phyloP scores from a whole-genome alignment of 2,113 vertebrate species.

The Petrocephalus zakoni region DNA sequence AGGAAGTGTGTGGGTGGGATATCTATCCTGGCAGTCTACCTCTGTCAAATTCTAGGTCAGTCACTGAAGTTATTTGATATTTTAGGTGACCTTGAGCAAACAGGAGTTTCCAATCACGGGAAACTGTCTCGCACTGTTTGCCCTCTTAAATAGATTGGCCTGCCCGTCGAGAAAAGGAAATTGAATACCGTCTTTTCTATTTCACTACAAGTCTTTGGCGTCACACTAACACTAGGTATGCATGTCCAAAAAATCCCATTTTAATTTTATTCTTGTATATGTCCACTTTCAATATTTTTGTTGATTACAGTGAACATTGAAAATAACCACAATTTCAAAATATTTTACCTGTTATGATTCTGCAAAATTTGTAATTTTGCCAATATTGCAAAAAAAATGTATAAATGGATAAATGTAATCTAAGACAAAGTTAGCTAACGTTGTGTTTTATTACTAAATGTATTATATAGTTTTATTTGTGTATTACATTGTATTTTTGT shows the following conservation, averaged over 20 bases:
- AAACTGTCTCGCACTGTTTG: background rate
- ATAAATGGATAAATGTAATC: background rate
- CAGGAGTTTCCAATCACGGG: background rate
- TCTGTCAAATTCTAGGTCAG: background rate
- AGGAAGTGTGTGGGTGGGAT: background rate
- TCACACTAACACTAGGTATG: background rate
- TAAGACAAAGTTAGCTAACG: background rate
- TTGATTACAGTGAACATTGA: background rate
- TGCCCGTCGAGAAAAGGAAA: background rate
- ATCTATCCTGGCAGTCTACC: background rate
- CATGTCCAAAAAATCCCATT: background rate
- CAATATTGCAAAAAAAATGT: background rate
- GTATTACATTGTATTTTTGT: background rate
- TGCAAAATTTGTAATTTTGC: background rate
- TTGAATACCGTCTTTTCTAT: background rate
- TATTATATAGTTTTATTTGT: background rate
- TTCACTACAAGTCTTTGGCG: background rate
- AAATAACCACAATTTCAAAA: background rate
- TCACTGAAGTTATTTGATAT: conserved; percentile 17
- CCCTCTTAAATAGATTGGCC: background rate
- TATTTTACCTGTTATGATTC: background rate
- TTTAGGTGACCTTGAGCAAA: conserved; percentile 11
- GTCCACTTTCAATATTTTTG: background rate
- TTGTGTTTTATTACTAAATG: background rate
- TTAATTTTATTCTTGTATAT: background rate